Conservation (phyloP, 2,888 invertebrate species). For the Dolichopus griseipennis region DNA sequence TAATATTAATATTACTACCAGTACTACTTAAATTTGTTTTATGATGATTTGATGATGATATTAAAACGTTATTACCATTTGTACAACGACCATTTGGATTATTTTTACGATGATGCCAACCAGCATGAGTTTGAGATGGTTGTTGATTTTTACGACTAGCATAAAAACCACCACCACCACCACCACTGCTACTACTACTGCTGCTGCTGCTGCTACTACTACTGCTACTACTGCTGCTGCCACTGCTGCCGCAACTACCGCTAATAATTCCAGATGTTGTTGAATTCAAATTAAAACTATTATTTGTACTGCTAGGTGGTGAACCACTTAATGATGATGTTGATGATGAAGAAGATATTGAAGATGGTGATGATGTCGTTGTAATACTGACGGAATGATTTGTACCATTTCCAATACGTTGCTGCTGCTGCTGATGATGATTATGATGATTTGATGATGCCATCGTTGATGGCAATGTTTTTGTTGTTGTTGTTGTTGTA, state of each 20-base stretch:
- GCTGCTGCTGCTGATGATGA: conserved; percentile 30
- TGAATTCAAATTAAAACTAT: conserved; percentile 17
- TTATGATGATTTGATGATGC: conserved; percentile 33
- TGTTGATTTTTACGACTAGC: conserved; percentile 30
- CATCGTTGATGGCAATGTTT: conserved; percentile 23
- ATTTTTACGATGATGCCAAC: conserved; percentile 23
- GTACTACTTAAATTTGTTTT: conserved; percentile 24
- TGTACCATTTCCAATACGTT: conserved; percentile 16
- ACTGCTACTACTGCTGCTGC: conserved; percentile 27
- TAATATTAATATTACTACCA: conserved; percentile 29
- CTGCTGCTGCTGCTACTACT: conserved; percentile 23
- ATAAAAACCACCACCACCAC: conserved; percentile 28
- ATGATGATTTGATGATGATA: conserved; percentile 22
- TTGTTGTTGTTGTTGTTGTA: conserved; percentile 30
- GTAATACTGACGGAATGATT: conserved; percentile 44
- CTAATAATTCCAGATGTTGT: conserved; percentile 19
- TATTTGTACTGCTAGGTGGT: conserved; percentile 1
- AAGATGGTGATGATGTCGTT: conserved; percentile 27
- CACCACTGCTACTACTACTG: conserved; percentile 27
- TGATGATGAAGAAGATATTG: conserved; percentile 30
- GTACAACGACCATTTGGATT: conserved; percentile 21
- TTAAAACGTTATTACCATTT: conserved; percentile 22
- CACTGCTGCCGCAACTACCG: conserved; percentile 21
- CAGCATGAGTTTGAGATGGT: conserved; percentile 24
- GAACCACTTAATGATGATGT: conserved; percentile 23